Conservation (phyloP, 2,888 invertebrate genomes). For the Sphinx pinastri region DNA sequence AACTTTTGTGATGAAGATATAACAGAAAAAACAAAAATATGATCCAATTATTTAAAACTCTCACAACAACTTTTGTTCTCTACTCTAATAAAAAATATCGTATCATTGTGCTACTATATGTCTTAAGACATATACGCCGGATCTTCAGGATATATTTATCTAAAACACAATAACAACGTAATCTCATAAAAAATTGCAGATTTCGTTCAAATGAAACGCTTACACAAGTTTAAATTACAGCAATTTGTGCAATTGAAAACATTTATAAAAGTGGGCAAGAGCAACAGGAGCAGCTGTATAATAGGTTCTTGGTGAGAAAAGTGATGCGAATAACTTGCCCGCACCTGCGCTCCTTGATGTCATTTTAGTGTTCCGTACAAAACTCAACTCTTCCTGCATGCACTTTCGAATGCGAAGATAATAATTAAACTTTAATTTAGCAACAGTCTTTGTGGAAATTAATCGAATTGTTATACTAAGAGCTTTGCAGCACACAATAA, state of each 20-base stretch:
- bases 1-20: too few species aligned
- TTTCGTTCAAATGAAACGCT: slow-evolving; percentile 52
- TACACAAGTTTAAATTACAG: slow-evolving; percentile 61
- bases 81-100: slow-evolving; percentile 4
- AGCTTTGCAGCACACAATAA: neutral
- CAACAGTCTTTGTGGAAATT: neutral
- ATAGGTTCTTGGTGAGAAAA: slow-evolving; percentile 53
- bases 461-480: neutral
- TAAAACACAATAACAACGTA: slow-evolving; percentile 26
- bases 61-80: neutral
- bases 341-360: slow-evolving; percentile 65
- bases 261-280: slow-evolving; percentile 56
- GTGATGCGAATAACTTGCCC: slow-evolving; percentile 62
- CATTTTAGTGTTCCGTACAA: slow-evolving; percentile 41
- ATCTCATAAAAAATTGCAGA: slow-evolving; percentile 44
- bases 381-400: neutral
- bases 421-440: neutral
- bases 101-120: slow-evolving; percentile 4
- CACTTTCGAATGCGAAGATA: neutral
- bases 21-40: neutral
- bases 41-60: neutral
- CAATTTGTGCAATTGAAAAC: slow-evolving; percentile 61
- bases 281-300: slow-evolving; percentile 57
- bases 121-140: neutral
- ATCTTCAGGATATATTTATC: slow-evolving; percentile 15